phyloP scores from a whole-genome alignment of 1,140 invertebrate species.

The Pararge aegeria region DNA sequence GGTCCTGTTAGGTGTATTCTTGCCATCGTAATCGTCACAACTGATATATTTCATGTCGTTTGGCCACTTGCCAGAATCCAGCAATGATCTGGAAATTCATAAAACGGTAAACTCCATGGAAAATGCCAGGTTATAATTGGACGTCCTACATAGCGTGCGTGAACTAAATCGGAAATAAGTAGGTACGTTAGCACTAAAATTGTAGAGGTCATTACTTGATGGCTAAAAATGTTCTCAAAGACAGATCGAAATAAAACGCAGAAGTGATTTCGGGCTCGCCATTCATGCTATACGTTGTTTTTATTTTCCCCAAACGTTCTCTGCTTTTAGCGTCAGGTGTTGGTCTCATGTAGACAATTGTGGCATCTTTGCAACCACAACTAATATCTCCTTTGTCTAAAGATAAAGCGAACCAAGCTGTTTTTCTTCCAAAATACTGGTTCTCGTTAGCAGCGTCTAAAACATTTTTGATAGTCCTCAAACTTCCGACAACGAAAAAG shows the following conservation, averaged over 20 bases:
- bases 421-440: slow-evolving; percentile 77
- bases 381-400: slow-evolving; percentile 84
- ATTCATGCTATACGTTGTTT: slow-evolving; percentile 84
- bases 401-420: slow-evolving; percentile 81
- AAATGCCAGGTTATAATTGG: slow-evolving; percentile 65
- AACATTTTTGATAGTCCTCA: slow-evolving; percentile 85
- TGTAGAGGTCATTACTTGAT: slow-evolving; percentile 82
- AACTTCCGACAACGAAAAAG: slow-evolving; percentile 89
- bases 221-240: slow-evolving; percentile 85
- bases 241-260: slow-evolving; percentile 93
- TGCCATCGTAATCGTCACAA: slow-evolving; percentile 88
- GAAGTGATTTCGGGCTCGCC: slow-evolving; percentile 86
- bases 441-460: slow-evolving; percentile 81
- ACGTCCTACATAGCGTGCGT: slow-evolving; percentile 51
- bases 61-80: slow-evolving; percentile 85
- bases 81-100: slow-evolving; percentile 74
- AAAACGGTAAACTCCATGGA: slow-evolving; percentile 58
- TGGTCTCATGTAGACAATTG: slow-evolving; percentile 84
- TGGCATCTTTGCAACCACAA: slow-evolving; percentile 85
- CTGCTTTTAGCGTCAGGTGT: slow-evolving; percentile 81
- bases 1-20: slow-evolving; percentile 83
- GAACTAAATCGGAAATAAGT: slow-evolving; percentile 28
- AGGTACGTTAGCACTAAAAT: slow-evolving; percentile 34
- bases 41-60: slow-evolving; percentile 85
- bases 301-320: slow-evolving; percentile 84